Percentiles rank a stretch among this genome's conserved stretches.
phyloP scores from a whole-genome alignment of 2,888 invertebrate species.

The Phaedon cochleariae region DNA sequence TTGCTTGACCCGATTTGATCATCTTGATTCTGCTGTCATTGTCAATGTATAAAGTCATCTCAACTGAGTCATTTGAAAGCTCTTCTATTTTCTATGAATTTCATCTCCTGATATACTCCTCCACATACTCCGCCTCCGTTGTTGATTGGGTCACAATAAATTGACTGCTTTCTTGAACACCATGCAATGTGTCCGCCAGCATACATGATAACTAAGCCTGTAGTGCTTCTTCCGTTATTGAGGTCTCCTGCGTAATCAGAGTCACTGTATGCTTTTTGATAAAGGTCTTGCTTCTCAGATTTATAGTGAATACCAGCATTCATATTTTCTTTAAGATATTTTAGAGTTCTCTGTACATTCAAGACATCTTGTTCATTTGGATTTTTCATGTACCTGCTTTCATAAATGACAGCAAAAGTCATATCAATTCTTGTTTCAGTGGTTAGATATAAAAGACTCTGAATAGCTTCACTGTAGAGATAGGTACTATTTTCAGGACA shows the following conservation, averaged over 20 bases:
- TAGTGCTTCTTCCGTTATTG: too few relatives aligned
- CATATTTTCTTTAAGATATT: not conserved
- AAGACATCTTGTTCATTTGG: too few relatives aligned
- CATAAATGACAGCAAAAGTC: too few relatives aligned
- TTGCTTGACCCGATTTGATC: not conserved
- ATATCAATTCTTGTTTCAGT: too few relatives aligned
- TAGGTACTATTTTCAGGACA: too few relatives aligned
- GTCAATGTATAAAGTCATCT: not conserved
- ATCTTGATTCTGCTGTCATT: slow-evolving; percentile 1
- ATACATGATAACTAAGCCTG: not conserved
- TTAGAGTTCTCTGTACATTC: too few relatives aligned
- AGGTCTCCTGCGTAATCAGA: too few relatives aligned
- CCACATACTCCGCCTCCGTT: slow-evolving; percentile 8
- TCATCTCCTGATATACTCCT: not conserved
- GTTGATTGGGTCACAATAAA: not conserved
- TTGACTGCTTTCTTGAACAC: not conserved
- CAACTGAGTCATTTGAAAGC: not conserved
- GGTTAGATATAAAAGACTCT: too few relatives aligned
- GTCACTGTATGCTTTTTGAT: too few relatives aligned
- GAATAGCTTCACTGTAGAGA: too few relatives aligned
- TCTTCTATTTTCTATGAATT: slow-evolving; percentile 1
- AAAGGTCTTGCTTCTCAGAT: not conserved
- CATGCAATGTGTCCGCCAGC: not conserved
- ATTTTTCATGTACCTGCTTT: too few relatives aligned
- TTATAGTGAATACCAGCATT: not conserved